Evolutionary conservation across 2,888 invertebrate genomes (phyloP), one percentile per base, ranked within the genome.

Genomic region (Seira musarum): DNA sequence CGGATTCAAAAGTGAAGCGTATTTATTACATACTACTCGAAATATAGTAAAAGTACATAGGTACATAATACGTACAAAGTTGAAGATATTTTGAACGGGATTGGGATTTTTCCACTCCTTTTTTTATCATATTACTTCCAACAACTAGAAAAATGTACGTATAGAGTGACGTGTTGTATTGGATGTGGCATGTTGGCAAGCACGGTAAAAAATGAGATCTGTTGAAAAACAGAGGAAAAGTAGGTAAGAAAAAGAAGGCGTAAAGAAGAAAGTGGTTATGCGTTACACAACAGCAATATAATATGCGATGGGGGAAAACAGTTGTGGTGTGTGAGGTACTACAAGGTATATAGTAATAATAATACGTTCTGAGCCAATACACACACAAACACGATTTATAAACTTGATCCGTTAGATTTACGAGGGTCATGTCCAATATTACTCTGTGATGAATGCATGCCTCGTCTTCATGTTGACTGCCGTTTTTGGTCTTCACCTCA

Each of bases 401-500:
- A 66, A 77, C 73, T 82, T 82, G 82, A 82, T 80, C 80, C 80
- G 66, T 25, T 68, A 82, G 82, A 82, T 82, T 82, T 82, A 82
- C 82, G 73, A 80, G 72, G 80, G 82, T 80, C 82, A 74, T 82
- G 82, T 77, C 73, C 82, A 82, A 80, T 80, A 82, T 82, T 80
- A 74, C 77, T 77, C 65, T 72, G 77, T 77, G 82, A 82, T 82
- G 82, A 82, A 82, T 82, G 82, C 66, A 30, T 75, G n/a, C n/a
- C 71, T 70, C 69, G 65, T 68, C 69, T 65, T 53, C 65, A 75
- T 74, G 73, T 64, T 80, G 66, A 74, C 74, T 74, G 70, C 70
- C 53, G n/a, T 80, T 24, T 63, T 67, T 68, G 60, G 61, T 68
- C 68, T 74, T 68, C 74, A 69, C 74, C 70, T 74, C 80, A 74